phyloP scores from a whole-genome alignment of 2,113 vertebrate genomes.

The Archilochus colubris region DNA sequence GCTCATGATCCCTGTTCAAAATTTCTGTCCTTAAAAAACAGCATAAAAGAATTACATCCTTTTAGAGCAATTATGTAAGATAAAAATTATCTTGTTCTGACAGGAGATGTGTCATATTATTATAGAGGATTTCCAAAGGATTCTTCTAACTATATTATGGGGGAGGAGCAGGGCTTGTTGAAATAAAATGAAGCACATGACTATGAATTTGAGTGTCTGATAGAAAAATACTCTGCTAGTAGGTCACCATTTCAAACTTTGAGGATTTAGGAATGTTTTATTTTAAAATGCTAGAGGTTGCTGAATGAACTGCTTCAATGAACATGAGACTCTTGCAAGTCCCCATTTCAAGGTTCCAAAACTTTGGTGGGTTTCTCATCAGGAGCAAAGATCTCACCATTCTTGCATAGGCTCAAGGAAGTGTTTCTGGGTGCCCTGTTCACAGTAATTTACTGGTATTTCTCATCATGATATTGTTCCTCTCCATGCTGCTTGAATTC shows the following conservation, averaged over 20 bases:
- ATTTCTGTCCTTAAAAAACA: neutral
- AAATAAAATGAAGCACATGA: neutral
- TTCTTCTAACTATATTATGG: neutral
- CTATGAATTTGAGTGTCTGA: neutral
- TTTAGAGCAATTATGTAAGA: neutral
- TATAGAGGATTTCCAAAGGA: neutral
- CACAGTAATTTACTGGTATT: neutral
- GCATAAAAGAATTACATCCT: neutral
- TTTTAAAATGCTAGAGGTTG: neutral
- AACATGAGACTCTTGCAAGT: neutral
- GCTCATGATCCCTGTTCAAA: neutral
- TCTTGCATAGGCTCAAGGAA: neutral
- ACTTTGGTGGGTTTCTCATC: neutral
- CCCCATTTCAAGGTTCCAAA: neutral
- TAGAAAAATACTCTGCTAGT: neutral
- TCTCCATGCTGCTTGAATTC: neutral
- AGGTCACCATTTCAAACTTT: neutral
- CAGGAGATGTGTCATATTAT: neutral
- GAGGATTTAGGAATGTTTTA: neutral
- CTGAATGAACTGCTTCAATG: neutral
- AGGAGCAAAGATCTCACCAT: neutral
- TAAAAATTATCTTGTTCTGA: neutral
- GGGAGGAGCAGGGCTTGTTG: neutral
- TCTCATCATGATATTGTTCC: neutral
- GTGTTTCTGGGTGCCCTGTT: accelerated